phyloP scores from a whole-genome alignment of 2,888 invertebrate species.

The Tenthredo amoena region DNA sequence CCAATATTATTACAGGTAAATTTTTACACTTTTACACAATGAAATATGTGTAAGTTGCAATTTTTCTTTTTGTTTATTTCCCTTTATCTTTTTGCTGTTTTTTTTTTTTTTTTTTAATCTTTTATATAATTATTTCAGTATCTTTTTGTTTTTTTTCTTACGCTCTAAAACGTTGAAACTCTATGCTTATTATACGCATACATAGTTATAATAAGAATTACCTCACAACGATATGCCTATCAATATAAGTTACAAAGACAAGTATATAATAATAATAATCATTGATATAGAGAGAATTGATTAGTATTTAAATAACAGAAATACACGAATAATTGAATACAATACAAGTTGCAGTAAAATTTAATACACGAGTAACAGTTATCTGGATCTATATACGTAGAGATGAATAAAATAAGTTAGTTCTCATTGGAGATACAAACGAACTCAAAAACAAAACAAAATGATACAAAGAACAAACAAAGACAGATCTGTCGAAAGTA shows the following conservation, averaged over 20 bases:
- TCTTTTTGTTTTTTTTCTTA: slow-evolving; percentile 65
- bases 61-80: slow-evolving; percentile 57
- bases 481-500: slow-evolving; percentile 43
- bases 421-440: neutral
- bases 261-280: slow-evolving; percentile 49
- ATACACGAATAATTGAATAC: neutral
- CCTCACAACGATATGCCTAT: slow-evolving; percentile 75
- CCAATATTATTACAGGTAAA: slow-evolving; percentile 74
- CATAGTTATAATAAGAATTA: slow-evolving; percentile 64
- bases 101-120: too few species aligned
- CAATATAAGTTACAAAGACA: slow-evolving; percentile 73
- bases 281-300: slow-evolving; percentile 64
- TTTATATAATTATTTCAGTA: slow-evolving; percentile 58
- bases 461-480: neutral
- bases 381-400: neutral
- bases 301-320: slow-evolving; percentile 69
- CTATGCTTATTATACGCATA: neutral
- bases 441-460: neutral
- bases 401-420: neutral
- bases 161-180: neutral
- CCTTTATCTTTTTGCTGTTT: slow-evolving; percentile 49
- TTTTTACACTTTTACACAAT: slow-evolving; percentile 69
- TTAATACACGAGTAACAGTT: neutral
- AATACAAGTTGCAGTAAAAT: neutral
- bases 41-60: slow-evolving; percentile 32